Percentiles rank a stretch among this genome's conserved stretches.
Evolutionary conservation across 2,113 vertebrate species (phyloP).

Genomic region (Podarcis muralis): DNA sequence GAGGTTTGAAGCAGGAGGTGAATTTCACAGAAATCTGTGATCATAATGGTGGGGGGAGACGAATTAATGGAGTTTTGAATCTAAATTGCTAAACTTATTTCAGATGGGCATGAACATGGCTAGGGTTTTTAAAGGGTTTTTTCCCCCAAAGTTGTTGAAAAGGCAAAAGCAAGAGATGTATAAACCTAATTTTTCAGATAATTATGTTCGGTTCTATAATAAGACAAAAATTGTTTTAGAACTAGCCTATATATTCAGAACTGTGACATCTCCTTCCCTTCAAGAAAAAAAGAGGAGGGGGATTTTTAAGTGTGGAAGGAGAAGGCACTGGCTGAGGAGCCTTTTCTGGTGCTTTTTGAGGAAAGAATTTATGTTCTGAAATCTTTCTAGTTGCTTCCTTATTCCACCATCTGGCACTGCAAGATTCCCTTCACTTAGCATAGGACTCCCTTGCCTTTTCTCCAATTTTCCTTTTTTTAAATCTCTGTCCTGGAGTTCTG

Average conservation of each 20-base stretch:
- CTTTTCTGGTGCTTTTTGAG: not conserved
- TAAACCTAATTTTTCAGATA: not conserved
- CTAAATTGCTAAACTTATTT: not conserved
- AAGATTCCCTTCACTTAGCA: not conserved
- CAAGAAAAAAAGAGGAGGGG: not conserved
- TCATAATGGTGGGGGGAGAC: not conserved
- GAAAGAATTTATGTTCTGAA: not conserved
- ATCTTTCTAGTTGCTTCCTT: not conserved
- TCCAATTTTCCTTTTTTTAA: not conserved
- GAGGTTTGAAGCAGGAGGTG: conserved; percentile 1
- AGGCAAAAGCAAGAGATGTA: not conserved
- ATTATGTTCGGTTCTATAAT: not conserved
- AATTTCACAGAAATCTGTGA: conserved; percentile 31
- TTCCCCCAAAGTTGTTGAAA: not conserved
- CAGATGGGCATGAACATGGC: not conserved
- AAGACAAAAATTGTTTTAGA: not conserved
- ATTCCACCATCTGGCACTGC: no score
- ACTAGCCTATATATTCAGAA: not conserved
- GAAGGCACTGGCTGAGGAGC: not conserved
- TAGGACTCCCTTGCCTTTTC: no score
- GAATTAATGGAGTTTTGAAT: not conserved
- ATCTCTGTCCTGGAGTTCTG: not conserved
- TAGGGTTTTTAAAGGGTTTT: not conserved
- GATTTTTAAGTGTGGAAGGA: not conserved
- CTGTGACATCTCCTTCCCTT: no score